Evolutionary conservation across 2,888 invertebrate species (phyloP).

Genomic region (Thereva unica): DNA sequence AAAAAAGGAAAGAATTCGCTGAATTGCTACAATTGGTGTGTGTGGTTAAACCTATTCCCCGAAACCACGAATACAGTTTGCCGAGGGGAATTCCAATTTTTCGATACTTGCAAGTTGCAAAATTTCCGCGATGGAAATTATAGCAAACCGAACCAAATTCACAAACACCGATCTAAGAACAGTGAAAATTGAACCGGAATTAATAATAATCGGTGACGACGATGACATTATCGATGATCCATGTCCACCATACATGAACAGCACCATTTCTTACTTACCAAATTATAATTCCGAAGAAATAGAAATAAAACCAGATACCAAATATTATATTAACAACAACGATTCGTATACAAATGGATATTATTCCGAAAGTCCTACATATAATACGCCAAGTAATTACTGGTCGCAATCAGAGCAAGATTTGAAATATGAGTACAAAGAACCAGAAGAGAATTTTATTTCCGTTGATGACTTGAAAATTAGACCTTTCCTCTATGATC

Average conservation of each 20-base stretch:
- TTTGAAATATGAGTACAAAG: constrained; percentile 47
- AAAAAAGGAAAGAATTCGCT: no score
- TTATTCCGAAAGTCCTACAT: not conserved
- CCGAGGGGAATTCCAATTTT: no score
- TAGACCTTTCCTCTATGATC: constrained; percentile 50
- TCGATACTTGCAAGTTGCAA: no score
- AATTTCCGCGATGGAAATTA: not conserved
- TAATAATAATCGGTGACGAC: not conserved
- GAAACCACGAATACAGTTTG: no score
- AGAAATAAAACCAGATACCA: constrained; percentile 4
- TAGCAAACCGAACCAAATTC: not conserved
- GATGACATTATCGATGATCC: not conserved
- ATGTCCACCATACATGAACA: not conserved
- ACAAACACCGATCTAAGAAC: not conserved
- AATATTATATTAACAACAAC: not conserved
- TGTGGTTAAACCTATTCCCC: no score
- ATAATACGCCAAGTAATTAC: not conserved
- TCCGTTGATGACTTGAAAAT: constrained; percentile 56
- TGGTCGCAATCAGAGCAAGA: not conserved
- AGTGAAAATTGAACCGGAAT: not conserved
- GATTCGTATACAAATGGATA: not conserved
- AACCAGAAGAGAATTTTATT: constrained; percentile 55
- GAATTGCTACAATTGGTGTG: no score
- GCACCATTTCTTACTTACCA: not conserved
- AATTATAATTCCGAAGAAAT: constrained; percentile 2